Base-by-base conservation (phyloP, 2,113 vertebrate genomes). In the Dicaeum eximium region DNA sequence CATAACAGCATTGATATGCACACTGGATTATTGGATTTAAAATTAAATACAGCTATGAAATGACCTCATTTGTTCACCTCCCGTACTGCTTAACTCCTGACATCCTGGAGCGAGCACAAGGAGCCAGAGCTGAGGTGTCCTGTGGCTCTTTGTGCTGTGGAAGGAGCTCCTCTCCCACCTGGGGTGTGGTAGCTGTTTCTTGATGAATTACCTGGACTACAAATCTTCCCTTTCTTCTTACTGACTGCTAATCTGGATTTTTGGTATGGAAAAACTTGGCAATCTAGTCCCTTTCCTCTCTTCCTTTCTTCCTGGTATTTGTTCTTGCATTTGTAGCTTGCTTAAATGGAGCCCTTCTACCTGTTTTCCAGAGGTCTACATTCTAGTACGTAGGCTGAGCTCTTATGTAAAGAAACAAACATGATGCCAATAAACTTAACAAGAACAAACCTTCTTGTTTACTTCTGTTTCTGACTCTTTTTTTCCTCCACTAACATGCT, bases 341-440 rank as follows among this genome's bases (percentile, higher is more conserved):
- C 98, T 98, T 98, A 94, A 97, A 95, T 82, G 80, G 96, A 98
- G 97, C 94, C 95, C 96, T 95, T 97, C 93, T 97, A 95, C 95
- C 93, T 94, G 91, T 89, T 97, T 93, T 94, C 97, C 94, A 90
- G 90, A 97, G 88, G 97, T 97, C 98, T 97, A 88, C 97, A 96
- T 97, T 96, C 96, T 97, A 97, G 96, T 96, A 97, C 93, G 96
- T 98, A 98, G 98, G 97, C 98, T 92, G 89, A 97, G 97, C 96
- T 98, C 97, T 98, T 98, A 95, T 98, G 98, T 98, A 98, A 98
- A 98, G 97, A 98, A 97, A 98, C 89, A 97, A 98, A 97, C 96
- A 91, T 97, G 97, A 98, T 98, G 98, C 98, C 98, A 98, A 98
- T 98, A 98, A 98, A 98, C 96, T 97, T 98, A 98, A 98, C 96